These are phyloP conservation scores for Sarcophaga subvicina DNA, from an alignment of 2,888 invertebrate genomes.

Conservation along the genomic window DNA sequence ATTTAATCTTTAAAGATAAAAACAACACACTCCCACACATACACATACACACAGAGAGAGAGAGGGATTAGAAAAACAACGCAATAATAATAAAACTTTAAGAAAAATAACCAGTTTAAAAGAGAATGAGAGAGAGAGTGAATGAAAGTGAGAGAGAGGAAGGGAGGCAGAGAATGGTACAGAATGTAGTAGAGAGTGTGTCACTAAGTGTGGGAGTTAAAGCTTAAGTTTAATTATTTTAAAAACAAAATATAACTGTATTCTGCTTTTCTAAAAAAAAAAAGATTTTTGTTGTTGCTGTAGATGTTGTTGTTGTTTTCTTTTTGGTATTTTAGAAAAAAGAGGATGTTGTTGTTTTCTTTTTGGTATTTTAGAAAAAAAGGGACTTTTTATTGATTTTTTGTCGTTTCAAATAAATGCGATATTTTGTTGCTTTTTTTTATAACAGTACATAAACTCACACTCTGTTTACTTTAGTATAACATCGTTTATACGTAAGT, in stretches of 20 bases:
- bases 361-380: too few species aligned
- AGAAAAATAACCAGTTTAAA: background rate
- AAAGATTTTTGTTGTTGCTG: background rate
- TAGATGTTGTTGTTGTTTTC: too few species aligned
- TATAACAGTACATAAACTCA: too few species aligned
- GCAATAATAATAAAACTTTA: slow-evolving; percentile 10
- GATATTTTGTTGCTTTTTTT: too few species aligned
- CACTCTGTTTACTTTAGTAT: too few species aligned
- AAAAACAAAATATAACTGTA: background rate
- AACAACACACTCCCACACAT: background rate
- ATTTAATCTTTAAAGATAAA: slow-evolving; percentile 49
- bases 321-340: background rate
- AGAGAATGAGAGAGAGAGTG: background rate
- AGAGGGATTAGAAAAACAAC: slow-evolving; percentile 21
- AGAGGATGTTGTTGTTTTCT: too few species aligned
- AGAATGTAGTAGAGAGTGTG: background rate
- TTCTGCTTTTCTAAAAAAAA: background rate
- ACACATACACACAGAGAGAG: rapidly evolving
- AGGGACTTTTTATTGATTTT: too few species aligned
- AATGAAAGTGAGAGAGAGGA: background rate
- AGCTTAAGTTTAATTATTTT: slow-evolving; percentile 29
- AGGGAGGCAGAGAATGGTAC: too few species aligned
- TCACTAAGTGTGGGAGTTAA: background rate
- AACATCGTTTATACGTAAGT: too few species aligned
- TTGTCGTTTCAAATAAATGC: too few species aligned